Percentiles rank a stretch among this genome's conserved stretches.
These are phyloP conservation scores for Thyatira batis DNA, from an alignment of 2,888 invertebrate species.

Conservation along the genomic window DNA sequence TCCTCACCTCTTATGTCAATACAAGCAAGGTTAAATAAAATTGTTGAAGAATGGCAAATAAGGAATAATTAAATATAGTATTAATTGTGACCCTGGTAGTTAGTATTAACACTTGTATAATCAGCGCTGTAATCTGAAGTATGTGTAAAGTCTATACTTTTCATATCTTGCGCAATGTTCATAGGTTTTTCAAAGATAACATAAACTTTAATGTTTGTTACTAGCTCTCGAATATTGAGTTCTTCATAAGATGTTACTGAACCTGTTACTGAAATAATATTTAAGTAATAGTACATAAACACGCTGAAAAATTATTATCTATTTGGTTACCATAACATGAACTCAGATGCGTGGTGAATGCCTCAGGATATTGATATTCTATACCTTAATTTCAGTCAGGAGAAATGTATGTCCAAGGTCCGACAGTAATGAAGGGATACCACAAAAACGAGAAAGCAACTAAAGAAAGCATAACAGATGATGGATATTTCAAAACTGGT, in stretches of 20 bases:
- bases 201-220: not conserved
- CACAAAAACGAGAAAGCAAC: constrained; percentile 89
- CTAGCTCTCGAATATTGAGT: too few relatives aligned
- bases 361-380: too few relatives aligned
- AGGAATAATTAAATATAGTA: not conserved
- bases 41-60: too few relatives aligned
- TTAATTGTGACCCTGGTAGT: not conserved
- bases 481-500: constrained; percentile 90
- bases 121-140: not conserved
- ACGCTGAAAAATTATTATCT: too few relatives aligned
- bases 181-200: not conserved
- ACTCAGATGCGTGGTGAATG: too few relatives aligned
- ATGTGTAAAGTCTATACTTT: not conserved
- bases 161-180: not conserved
- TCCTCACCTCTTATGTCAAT: too few relatives aligned
- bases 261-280: too few relatives aligned
- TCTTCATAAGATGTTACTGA: too few relatives aligned
- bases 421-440: constrained; percentile 86
- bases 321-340: too few relatives aligned
- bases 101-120: not conserved
- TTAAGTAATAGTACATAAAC: too few relatives aligned
- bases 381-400: constrained; percentile 76
- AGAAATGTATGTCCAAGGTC: constrained; percentile 88
- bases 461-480: constrained; percentile 83
- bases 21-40: too few relatives aligned